Evolutionary conservation across 2,113 vertebrate genomes (phyloP), one percentile per base, ranked within the genome.

Genomic region (Erythrolamprus reginae): DNA sequence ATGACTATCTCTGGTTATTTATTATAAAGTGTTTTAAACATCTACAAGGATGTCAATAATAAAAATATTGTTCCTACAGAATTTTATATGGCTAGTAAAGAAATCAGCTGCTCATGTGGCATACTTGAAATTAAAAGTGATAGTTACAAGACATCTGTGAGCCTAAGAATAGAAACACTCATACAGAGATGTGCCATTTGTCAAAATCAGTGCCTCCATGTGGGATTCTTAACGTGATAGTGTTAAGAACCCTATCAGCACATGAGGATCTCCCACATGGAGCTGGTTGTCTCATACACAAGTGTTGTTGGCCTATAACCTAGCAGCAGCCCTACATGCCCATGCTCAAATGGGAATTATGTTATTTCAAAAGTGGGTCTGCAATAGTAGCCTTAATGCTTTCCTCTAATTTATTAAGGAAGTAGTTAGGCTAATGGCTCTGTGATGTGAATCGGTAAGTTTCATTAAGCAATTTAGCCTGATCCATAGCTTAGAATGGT

Each of bases 401-500:
- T 83, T 83, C 23, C n/a, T 61, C n/a, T 45, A 51, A 38, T 83
- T 56, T 38, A 50, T 52, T 23, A 50, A 53, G 85, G n/a, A 77
- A 53, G 48, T 28, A 88, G 38, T 38, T 87, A 82, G 26, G 86
- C 45, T 88, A 86, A 87, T 91, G 51, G 42, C 28, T 61, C 70
- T 50, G 26, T 51, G n/a, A 88, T 88, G 47, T 91, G 65, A 48
- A 83, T 28, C 70, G 10, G 65, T 83, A 77, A 88, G 88, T 83
- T 91, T 82, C 86, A 91, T 91, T 88, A 88, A 91, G 89, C 58
- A 53, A 82, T 86, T 86, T 86, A 90, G 10, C 84, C 52, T 58
- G 86, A 88, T 91, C 90, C 45, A 61, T 91, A 91, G 86, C 77
- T 47, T 47, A 50, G 38, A 42, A 91, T 84, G 53, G 53, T 91